A percentile compares a stretch with the other conserved stretches of the same genome.
Conservation (phyloP, 1,140 invertebrate species). For the Trinorchestia longiramus region DNA sequence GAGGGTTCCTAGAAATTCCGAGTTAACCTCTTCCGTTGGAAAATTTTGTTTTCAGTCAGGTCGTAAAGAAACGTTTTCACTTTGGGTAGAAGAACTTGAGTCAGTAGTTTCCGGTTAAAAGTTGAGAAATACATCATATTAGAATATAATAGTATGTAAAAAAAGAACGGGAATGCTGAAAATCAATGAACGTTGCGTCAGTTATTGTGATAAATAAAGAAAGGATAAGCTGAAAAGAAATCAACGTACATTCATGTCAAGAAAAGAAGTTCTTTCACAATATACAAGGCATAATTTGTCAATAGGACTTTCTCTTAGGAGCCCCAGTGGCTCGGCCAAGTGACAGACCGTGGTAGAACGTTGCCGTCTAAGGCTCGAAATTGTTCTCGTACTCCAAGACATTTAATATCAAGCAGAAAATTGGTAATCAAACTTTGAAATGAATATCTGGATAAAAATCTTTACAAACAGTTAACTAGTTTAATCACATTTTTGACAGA, state of each 20-base stretch:
- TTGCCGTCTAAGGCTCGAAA: background rate
- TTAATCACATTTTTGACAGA: background rate
- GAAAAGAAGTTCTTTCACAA: too few relatives aligned
- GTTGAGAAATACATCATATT: background rate
- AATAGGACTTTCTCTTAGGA: too few relatives aligned
- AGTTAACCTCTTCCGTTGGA: background rate
- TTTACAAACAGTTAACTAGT: background rate
- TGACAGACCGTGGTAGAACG: background rate
- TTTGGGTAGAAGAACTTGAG: background rate
- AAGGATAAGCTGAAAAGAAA: too few relatives aligned
- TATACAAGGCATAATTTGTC: too few relatives aligned
- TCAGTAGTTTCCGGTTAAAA: constrained; percentile 20
- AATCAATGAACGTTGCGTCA: background rate
- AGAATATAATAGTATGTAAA: background rate
- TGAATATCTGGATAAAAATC: background rate
- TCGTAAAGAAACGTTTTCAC: background rate
- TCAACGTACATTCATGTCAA: too few relatives aligned
- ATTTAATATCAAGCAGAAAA: background rate
- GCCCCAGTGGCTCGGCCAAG: too few relatives aligned
- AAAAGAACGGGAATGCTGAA: background rate
- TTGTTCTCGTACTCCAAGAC: background rate
- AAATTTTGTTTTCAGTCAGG: background rate
- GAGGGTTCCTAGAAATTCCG: background rate
- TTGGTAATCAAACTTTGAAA: background rate
- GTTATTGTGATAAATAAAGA: background rate